Evolutionary conservation across 2,888 invertebrate genomes (phyloP).

Genomic region (Tipula unca): DNA sequence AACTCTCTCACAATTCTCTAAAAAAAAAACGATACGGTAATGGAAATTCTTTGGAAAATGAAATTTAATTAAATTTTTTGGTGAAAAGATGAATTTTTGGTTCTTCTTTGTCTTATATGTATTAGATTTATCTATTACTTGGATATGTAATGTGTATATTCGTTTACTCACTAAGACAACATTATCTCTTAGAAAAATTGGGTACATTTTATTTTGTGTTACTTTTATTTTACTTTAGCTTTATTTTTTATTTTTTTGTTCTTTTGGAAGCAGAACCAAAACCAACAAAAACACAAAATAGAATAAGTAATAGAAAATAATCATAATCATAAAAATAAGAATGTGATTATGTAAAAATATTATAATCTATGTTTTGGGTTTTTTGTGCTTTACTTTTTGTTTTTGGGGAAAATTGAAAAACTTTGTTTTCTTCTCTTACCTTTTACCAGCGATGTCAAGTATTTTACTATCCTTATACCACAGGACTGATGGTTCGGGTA

Average conservation of each 20-base stretch:
- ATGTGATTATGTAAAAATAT: neutral
- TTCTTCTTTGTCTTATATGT: neutral
- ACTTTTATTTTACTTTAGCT: neutral
- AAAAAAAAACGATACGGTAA: neutral
- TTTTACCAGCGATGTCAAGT: slow-evolving; percentile 31
- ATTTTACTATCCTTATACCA: slow-evolving; percentile 31
- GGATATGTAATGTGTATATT: neutral
- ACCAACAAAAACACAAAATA: neutral
- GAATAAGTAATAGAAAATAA: neutral
- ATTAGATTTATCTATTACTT: neutral
- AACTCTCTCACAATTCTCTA: neutral
- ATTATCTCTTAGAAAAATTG: neutral
- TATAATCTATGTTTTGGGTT: neutral
- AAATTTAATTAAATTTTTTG: neutral
- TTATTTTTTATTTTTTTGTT: neutral
- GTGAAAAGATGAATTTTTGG: neutral
- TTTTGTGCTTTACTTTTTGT: too few relatives aligned
- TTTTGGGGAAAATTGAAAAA: neutral
- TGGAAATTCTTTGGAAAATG: neutral
- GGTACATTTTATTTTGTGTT: neutral
- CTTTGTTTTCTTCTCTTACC: slow-evolving; percentile 25
- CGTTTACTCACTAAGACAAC: neutral
- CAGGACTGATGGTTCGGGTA: slow-evolving; percentile 31
- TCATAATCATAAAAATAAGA: neutral
- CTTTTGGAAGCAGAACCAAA: neutral